Base-by-base conservation (phyloP, 23 tunicate species). In the Aplidium turbinatum region DNA sequence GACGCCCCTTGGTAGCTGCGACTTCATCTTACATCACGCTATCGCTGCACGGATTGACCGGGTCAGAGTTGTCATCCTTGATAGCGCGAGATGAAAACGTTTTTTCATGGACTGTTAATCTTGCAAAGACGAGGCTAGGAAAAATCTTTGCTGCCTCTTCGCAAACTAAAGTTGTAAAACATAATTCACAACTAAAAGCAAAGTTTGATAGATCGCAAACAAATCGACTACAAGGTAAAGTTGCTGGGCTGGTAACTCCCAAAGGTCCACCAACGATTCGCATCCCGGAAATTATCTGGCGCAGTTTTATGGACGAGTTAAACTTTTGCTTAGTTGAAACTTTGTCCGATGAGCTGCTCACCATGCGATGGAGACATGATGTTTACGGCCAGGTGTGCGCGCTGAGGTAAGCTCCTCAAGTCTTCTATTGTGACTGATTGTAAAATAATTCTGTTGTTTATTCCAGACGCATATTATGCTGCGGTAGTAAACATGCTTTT, bases 301-400 rank as follows among this genome's bases (percentile, higher is more conserved):
- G 76, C 2, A 26, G 40, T 21, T 29, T 88, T 3, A 21, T 50
- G 31, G 9, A 58, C 1, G 87, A 88, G 33, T 25, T 88, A 1
- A 22, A 55, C 6, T 39, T 38, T 68, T 81, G 76, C 35, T 42
- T 81, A 20, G 11, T 73, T 26, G 87, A 81, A 67, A 57, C 87
- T 25, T 34, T 76, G 4, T 60, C 96, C 24, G 96, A 88, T 47
- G 25, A 54, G 9, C 36, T 73, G 23, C 19, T 61, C 0, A 81
- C 87, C 5, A 36, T 81, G 18, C 76, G 76, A 51, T 88, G 96
- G 96, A 76, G 39, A 48, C 87, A 88, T 48, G 82, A 11, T 16
- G 52, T 76, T 22, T 88, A 60, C 62, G 56, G 38, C n/a, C 38
- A 61, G 4, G 53, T 81, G 4, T 34, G 76, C 24, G 13, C 19